Evolutionary conservation across 2,888 invertebrate genomes (phyloP).

Genomic region (Pseudolycoriella hygida): DNA sequence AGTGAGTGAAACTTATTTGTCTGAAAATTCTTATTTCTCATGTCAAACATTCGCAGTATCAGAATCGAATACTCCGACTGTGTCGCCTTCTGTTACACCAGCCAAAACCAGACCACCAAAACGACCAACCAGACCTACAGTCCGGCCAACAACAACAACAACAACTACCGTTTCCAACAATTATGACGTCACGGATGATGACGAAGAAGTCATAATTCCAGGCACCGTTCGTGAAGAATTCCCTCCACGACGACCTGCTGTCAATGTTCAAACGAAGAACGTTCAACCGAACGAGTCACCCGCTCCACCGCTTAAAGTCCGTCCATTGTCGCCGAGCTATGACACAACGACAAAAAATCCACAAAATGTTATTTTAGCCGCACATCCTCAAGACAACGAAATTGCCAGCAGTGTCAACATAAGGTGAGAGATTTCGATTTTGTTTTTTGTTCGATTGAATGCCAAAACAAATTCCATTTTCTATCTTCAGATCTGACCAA

Average conservation of each 20-base stretch:
- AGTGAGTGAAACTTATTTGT: neutral
- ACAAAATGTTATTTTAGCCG: slow-evolving; percentile 38
- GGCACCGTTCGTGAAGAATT: slow-evolving; percentile 29
- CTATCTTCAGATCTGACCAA: slow-evolving; percentile 37
- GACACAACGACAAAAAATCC: slow-evolving; percentile 20
- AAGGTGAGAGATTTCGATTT: slow-evolving; percentile 6
- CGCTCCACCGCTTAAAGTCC: slow-evolving; percentile 27
- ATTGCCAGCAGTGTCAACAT: slow-evolving; percentile 34
- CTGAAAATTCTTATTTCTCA: neutral
- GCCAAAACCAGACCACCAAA: slow-evolving; percentile 17
- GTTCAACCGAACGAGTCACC: slow-evolving; percentile 22
- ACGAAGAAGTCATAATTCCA: slow-evolving; percentile 19
- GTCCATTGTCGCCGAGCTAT: slow-evolving; percentile 12
- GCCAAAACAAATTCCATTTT: slow-evolving; percentile 1
- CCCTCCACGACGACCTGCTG: slow-evolving; percentile 27
- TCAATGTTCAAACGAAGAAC: slow-evolving; percentile 20
- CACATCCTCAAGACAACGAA: slow-evolving; percentile 70
- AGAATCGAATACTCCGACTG: neutral
- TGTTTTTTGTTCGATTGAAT: neutral
- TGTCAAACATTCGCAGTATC: slow-evolving; percentile 7
- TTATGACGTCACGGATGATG: slow-evolving; percentile 24
- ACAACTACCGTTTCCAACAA: slow-evolving; percentile 16
- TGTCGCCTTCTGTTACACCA: neutral
- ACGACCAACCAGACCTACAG: slow-evolving; percentile 13
- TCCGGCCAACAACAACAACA: slow-evolving; percentile 12